These are phyloP conservation scores for Erebia epiphron DNA, from an alignment of 2,888 invertebrate genomes.

Conservation along the genomic window DNA sequence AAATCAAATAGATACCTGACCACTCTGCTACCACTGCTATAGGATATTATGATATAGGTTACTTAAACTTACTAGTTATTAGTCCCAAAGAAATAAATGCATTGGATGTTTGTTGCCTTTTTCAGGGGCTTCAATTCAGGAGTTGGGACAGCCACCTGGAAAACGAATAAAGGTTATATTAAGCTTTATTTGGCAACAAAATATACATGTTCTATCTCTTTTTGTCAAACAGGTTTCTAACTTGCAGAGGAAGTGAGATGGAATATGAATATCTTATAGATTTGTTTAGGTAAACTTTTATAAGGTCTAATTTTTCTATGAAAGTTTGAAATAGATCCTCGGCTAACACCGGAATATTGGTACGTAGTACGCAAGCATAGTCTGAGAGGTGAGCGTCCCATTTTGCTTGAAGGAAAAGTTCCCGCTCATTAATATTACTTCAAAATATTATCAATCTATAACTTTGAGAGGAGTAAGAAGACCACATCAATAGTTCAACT, in stretches of 20 bases:
- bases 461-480: neutral
- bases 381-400: slow-evolving; percentile 9
- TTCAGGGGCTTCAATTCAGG: slow-evolving; percentile 89
- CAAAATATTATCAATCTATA: slow-evolving; percentile 1
- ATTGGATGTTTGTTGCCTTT: slow-evolving; percentile 88
- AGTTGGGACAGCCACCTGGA: slow-evolving; percentile 91
- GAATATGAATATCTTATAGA: slow-evolving; percentile 5
- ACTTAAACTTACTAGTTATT: slow-evolving; percentile 93
- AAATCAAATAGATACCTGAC: too few species aligned
- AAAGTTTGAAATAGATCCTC: neutral
- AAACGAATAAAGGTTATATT: slow-evolving; percentile 45
- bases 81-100: slow-evolving; percentile 97
- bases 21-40: too few species aligned
- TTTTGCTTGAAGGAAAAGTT: slow-evolving; percentile 28
- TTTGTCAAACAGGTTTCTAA: slow-evolving; percentile 17
- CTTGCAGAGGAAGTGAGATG: slow-evolving; percentile 17
- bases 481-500: neutral
- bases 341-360: slow-evolving; percentile 21
- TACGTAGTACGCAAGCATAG: neutral
- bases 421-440: slow-evolving; percentile 35
- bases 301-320: neutral
- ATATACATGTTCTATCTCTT: slow-evolving; percentile 31
- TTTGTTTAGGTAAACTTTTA: slow-evolving; percentile 14
- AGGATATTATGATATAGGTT: neutral
- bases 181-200: slow-evolving; percentile 31